phyloP scores from a whole-genome alignment of 1,140 invertebrate species.

The Magallana angulata region DNA sequence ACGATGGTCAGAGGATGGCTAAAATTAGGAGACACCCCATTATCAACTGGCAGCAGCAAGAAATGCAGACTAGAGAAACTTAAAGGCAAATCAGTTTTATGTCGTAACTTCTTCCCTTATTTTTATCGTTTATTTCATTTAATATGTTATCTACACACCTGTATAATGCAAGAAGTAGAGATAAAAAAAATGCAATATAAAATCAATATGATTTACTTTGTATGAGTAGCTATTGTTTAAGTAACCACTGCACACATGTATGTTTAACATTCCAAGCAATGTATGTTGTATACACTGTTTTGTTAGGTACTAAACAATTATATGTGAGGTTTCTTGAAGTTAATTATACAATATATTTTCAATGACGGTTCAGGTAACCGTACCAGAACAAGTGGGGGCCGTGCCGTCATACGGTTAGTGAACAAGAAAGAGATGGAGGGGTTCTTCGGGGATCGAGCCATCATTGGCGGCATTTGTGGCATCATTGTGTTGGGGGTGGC shows the following conservation, averaged over 20 bases:
- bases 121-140: too few relatives aligned
- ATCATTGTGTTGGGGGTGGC: neutral
- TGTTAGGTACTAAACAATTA: too few relatives aligned
- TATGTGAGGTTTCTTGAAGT: too few relatives aligned
- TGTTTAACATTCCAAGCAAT: too few relatives aligned
- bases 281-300: too few relatives aligned
- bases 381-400: neutral
- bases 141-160: too few relatives aligned
- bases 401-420: neutral
- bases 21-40: neutral
- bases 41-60: neutral
- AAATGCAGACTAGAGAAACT: neutral
- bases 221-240: too few relatives aligned
- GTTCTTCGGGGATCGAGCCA: neutral
- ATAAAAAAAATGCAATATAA: neutral
- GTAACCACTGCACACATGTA: too few relatives aligned
- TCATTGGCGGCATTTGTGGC: neutral
- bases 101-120: too few relatives aligned
- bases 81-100: too few relatives aligned
- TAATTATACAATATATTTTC: neutral
- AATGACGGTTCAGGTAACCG: neutral
- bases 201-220: neutral
- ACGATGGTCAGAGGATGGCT: conserved; percentile 3
- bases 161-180: neutral
- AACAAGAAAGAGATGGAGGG: neutral